Evolutionary conservation across 92 coral and sea anemone species (phyloP), one percentile per base, ranked within the genome.

Genomic region (Epizoanthus stellaris): DNA sequence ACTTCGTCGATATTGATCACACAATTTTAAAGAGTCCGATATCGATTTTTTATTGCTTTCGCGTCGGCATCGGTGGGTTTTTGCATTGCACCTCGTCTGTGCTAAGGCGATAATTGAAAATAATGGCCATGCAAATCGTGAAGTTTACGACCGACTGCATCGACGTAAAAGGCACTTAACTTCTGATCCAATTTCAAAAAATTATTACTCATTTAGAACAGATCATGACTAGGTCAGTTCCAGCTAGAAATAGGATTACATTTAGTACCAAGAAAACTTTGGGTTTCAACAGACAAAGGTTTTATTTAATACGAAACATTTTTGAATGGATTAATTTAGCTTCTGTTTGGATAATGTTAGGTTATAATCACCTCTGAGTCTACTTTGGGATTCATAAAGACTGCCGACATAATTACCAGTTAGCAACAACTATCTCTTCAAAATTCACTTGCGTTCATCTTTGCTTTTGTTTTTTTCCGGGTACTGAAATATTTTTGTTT

Each of bases 281-380:
- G 79, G 30, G 82, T 82, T 86, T 91, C 73, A 80, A 71, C 72
- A 89, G 82, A 92, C 95, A 94, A 94, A 87, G 77, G 91, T 84
- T 69, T 82, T 86, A 85, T 90, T 92, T 90, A 89, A 83, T 80
- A 88, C 81, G 95, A 94, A 94, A 94, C 90, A 94, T 89, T 90
- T 92, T 86, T 89, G 85, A 94, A 89, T 74, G 93, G 95, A 90
- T 94, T 94, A 92, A 94, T 92, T 92, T 92, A 82, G 65, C 90
- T 86, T 85, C 89, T 94, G 95, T 94, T 94, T 94, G 95, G 98
- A 85, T 94, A 94, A 92, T 94, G 87, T 87, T 75, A 73, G 85
- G 85, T 86, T 85, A 92, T 94, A 94, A 94, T 94, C 95, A 86
- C 93, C 87, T 86, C 87, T 66, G 67, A 85, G 59, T 69, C 91